Percentiles rank a stretch among this genome's conserved stretches.
phyloP scores from a whole-genome alignment of 2,113 vertebrate species.

The Mesembrinibis cayennensis region DNA sequence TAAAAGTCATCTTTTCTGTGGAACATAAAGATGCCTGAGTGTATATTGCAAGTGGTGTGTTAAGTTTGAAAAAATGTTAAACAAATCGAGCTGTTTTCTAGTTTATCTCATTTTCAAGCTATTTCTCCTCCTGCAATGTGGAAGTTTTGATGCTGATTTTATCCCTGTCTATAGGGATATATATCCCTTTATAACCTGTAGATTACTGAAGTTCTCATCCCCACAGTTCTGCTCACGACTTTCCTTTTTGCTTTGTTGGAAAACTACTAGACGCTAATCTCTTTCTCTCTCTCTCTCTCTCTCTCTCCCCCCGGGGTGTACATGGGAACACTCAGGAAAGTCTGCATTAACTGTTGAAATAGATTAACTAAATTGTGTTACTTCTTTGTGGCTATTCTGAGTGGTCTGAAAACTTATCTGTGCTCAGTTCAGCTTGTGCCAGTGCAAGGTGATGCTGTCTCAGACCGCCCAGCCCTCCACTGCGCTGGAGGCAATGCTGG shows the following conservation, averaged over 20 bases:
- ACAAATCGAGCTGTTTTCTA: not conserved
- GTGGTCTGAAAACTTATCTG: not conserved
- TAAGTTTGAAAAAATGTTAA: not conserved
- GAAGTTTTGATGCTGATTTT: not conserved
- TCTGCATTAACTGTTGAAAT: not conserved
- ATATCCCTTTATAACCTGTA: not conserved
- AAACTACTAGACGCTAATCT: not conserved
- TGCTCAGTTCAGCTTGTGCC: not conserved
- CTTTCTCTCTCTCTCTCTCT: not conserved
- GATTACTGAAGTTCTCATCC: not conserved
- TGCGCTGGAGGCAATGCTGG: fast-evolving
- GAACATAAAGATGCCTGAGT: not conserved
- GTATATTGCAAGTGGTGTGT: not conserved
- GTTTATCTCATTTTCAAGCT: not conserved
- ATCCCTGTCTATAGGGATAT: not conserved
- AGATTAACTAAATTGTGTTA: not conserved
- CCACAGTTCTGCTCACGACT: not conserved
- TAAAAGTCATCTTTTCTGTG: not conserved
- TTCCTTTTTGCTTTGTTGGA: not conserved
- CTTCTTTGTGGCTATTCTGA: not conserved
- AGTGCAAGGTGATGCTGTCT: fast-evolving
- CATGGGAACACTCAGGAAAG: not conserved
- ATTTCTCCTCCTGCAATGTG: not conserved
- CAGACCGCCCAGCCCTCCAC: fast-evolving
- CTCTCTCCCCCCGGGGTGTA: not conserved